phyloP scores from a whole-genome alignment of 2,888 invertebrate species.

The Aricia artaxerxes region DNA sequence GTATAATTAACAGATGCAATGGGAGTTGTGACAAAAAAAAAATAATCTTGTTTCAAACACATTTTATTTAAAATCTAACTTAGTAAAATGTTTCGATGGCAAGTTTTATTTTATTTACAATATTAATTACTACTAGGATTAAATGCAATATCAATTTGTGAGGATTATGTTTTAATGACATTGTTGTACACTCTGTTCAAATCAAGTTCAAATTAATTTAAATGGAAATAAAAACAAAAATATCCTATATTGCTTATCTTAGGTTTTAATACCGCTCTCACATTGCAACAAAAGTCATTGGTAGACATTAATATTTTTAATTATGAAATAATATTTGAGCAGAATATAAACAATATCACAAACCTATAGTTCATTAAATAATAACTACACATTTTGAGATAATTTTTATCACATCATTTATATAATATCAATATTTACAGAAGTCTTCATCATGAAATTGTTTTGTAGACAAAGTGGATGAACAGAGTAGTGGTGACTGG shows the following conservation, averaged over 20 bases:
- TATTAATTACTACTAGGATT: slow-evolving; percentile 37
- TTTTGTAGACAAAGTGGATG: background rate
- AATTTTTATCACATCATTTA: slow-evolving; percentile 25
- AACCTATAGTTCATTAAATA: slow-evolving; percentile 20
- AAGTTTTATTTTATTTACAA: slow-evolving; percentile 36
- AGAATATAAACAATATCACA: slow-evolving; percentile 7
- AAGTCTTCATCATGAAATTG: background rate
- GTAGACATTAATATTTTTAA: background rate
- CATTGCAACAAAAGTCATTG: background rate
- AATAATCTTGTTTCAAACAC: slow-evolving; percentile 3
- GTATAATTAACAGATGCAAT: no score
- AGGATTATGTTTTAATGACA: slow-evolving; percentile 29
- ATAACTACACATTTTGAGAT: slow-evolving; percentile 5
- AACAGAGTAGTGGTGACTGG: background rate
- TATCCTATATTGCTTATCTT: background rate
- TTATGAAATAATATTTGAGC: background rate
- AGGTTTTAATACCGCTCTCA: background rate
- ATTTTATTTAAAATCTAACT: slow-evolving; percentile 24
- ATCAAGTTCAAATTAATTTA: background rate
- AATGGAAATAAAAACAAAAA: background rate
- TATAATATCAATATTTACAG: slow-evolving; percentile 21
- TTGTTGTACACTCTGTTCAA: slow-evolving; percentile 3
- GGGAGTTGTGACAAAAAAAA: background rate
- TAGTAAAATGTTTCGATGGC: slow-evolving; percentile 25
- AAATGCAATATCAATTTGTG: slow-evolving; percentile 41